These are phyloP conservation scores for Zootoca vivipara DNA, from an alignment of 2,113 vertebrate species.

Conservation along the genomic window DNA sequence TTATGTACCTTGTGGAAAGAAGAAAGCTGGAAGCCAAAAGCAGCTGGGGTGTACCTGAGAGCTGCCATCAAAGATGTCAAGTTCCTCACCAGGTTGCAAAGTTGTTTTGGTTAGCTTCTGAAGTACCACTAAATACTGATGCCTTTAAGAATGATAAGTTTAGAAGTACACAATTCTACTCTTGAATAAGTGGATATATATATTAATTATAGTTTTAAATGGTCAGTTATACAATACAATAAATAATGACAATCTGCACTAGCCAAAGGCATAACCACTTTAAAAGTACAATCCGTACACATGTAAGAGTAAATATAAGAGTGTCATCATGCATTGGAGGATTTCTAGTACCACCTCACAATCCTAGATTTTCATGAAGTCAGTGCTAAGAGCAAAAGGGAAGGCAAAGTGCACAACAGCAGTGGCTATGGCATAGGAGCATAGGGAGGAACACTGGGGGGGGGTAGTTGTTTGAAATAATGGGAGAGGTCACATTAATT, in stretches of 20 bases:
- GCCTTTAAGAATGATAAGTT: slow-evolving; percentile 39
- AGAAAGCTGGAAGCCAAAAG: slow-evolving; percentile 76
- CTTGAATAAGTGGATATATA: neutral
- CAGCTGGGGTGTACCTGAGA: slow-evolving; percentile 35
- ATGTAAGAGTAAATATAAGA: neutral
- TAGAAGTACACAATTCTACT: neutral
- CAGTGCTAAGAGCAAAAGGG: too few species aligned
- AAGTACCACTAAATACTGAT: neutral
- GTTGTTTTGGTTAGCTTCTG: slow-evolving; percentile 16
- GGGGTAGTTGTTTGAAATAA: too few species aligned
- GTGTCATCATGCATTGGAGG: too few species aligned
- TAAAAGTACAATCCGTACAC: neutral
- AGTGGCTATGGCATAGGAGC: too few species aligned
- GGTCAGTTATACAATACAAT: neutral
- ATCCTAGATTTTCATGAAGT: too few species aligned
- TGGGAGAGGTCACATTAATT: neutral
- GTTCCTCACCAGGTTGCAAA: fast-evolving
- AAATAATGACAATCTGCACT: neutral
- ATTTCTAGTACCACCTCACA: too few species aligned
- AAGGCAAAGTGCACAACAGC: too few species aligned
- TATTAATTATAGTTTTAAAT: neutral
- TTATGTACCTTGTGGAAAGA: slow-evolving; percentile 72
- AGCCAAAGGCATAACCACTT: neutral
- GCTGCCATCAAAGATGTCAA: neutral
- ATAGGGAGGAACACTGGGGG: too few species aligned